Evolutionary conservation across 1,140 invertebrate genomes (phyloP).

Genomic region (Anoplolepis gracilipes): DNA sequence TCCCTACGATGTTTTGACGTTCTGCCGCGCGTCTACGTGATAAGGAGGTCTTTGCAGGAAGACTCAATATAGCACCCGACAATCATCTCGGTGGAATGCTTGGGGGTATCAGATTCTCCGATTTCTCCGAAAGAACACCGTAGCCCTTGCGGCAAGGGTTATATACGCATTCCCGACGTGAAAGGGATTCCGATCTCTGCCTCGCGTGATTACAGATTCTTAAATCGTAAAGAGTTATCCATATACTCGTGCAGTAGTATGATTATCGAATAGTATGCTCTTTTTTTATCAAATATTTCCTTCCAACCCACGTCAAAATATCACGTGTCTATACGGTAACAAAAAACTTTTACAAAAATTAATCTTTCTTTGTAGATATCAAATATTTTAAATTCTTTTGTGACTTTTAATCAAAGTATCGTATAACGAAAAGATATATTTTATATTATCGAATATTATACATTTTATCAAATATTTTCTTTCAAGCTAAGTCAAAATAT

Average conservation of each 20-base stretch:
- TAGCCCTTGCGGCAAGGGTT: background rate
- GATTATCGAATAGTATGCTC: background rate
- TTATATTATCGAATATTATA: too few species aligned
- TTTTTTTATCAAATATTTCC: too few species aligned
- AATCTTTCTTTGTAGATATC: too few species aligned
- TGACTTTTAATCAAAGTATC: too few species aligned
- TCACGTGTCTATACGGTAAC: too few species aligned
- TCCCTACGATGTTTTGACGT: constrained; percentile 41
- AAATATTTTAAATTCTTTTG: too few species aligned
- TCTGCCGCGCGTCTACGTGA: constrained; percentile 8
- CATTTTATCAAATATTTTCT: too few species aligned
- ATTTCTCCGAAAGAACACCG: constrained; percentile 61
- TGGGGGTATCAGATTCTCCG: constrained; percentile 48
- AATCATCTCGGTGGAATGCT: constrained; percentile 62
- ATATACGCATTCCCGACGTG: constrained; percentile 45
- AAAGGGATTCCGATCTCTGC: constrained; percentile 43
- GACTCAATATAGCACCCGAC: constrained; percentile 63
- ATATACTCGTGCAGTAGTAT: background rate
- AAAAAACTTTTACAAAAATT: too few species aligned
- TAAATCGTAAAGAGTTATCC: background rate
- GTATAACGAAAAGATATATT: too few species aligned
- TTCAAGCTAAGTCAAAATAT: too few species aligned
- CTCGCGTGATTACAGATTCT: background rate
- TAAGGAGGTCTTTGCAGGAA: constrained; percentile 52
- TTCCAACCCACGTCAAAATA: too few species aligned